Evolutionary conservation across 2,113 vertebrate genomes (phyloP), one percentile per base, ranked within the genome.

Genomic region (Cyrtonyx montezumae): DNA sequence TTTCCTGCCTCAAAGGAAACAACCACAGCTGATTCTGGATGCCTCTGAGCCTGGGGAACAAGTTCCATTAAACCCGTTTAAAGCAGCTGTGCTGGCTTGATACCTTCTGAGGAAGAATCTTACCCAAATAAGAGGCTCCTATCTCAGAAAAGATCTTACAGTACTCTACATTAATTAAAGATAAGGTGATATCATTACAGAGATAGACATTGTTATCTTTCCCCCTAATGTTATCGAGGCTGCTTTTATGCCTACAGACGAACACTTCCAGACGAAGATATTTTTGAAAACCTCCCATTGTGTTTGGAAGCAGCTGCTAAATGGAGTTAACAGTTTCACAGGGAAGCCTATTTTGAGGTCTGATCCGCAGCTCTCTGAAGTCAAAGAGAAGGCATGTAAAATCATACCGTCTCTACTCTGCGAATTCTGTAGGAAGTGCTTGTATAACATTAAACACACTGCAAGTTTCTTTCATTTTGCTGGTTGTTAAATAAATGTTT

Each of bases 91-190:
- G 9, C 49, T 78, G 79, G 65, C 32, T 89, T 5, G 1, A 91
- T n/a, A n/a, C 48, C 68, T 40, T 89, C 94, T 80, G 83, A 84
- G 79, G 73, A 85, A 91, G 68, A 88, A 65, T 78, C 56, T 42
- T 56, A 67, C 43, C 79, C 68, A 65, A 84, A 73, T 6, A 65
- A 84, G 84, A 84, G 56, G 30, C 23, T 87, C 1, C 0, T 90
- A 90, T 91, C 82, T 88, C 73, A 83, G 81, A 70, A 80, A 56
- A 70, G 62, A 94, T 94, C 94, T 88, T 78, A 78, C 20, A 68
- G 61, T 63, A 66, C 56, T 95, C 65, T 75, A 83, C 59, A 71
- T 94, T 95, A 96, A 94, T 94, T 96, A 94, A 92, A 89, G 95
- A 95, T 91, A 92, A 87, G 82, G 82, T 83, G 71, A 63, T 93